These are phyloP conservation scores for Acanthosepion lycidas DNA, from an alignment of 2,888 invertebrate species.

Conservation along the genomic window DNA sequence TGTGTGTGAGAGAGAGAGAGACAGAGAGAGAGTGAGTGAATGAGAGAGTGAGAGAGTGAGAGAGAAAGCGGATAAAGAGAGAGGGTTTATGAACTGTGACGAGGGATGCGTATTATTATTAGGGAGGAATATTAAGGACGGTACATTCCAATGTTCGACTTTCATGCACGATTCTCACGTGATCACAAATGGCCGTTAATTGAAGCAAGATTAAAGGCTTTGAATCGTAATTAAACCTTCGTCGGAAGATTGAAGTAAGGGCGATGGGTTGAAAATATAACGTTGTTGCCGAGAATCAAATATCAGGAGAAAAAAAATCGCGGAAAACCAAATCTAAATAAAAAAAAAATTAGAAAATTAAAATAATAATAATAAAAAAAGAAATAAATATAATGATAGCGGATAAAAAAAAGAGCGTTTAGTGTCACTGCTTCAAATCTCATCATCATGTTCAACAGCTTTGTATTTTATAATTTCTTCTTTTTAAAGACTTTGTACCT, in stretches of 20 bases:
- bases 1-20: no score
- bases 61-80: background rate
- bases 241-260: background rate
- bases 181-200: constrained; percentile 11
- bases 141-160: background rate
- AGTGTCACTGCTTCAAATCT: background rate
- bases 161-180: background rate
- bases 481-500: background rate
- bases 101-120: background rate
- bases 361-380: background rate
- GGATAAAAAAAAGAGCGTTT: background rate
- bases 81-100: background rate
- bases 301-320: background rate
- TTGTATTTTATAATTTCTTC: background rate
- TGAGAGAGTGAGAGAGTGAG: background rate
- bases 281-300: background rate
- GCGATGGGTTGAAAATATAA: background rate
- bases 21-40: background rate
- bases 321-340: background rate
- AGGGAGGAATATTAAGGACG: background rate
- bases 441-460: background rate
- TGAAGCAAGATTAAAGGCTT: background rate
- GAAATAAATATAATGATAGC: background rate
- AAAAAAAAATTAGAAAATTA: background rate
- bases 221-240: background rate